Conservation (phyloP, 1,140 invertebrate species). For the Apis florea region DNA sequence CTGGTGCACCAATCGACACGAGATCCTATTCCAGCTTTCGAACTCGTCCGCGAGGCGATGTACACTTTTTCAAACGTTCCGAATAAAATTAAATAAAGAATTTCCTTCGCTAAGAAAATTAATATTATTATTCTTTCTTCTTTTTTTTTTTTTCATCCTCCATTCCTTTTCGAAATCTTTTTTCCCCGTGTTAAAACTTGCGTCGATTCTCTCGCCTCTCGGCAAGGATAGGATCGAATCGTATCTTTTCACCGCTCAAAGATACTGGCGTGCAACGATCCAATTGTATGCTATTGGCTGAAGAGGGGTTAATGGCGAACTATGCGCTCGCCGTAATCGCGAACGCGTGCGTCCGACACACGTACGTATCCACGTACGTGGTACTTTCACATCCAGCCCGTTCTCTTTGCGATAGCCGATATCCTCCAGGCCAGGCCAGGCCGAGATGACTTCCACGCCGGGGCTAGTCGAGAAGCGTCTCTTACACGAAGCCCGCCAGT, state of each 20-base stretch:
- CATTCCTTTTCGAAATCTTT: no score
- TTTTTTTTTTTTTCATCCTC: no score
- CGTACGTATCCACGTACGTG: constrained; percentile 26
- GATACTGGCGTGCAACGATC: constrained; percentile 53
- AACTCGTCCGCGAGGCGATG: no score
- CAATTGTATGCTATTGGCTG: constrained; percentile 68
- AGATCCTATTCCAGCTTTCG: not conserved
- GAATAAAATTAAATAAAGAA: no score
- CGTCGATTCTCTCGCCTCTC: no score
- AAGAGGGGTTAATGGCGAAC: constrained; percentile 71
- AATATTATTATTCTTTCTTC: no score
- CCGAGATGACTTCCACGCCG: constrained; percentile 9
- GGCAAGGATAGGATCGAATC: not conserved
- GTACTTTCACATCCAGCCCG: constrained; percentile 61
- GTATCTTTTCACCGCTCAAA: constrained; percentile 29
- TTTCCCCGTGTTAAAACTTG: no score
- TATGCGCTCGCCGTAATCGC: constrained; percentile 67
- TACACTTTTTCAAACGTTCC: no score
- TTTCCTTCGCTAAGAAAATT: no score
- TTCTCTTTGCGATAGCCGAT: constrained; percentile 53
- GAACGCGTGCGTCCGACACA: constrained; percentile 38
- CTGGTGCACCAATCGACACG: constrained; percentile 25
- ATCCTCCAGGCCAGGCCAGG: not conserved
- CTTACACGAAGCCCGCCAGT: no score
- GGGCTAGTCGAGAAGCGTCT: not conserved